These are phyloP conservation scores for Stichopus horrens DNA, from an alignment of 53 echinoderm and acorn worm genomes.

Conservation along the genomic window DNA sequence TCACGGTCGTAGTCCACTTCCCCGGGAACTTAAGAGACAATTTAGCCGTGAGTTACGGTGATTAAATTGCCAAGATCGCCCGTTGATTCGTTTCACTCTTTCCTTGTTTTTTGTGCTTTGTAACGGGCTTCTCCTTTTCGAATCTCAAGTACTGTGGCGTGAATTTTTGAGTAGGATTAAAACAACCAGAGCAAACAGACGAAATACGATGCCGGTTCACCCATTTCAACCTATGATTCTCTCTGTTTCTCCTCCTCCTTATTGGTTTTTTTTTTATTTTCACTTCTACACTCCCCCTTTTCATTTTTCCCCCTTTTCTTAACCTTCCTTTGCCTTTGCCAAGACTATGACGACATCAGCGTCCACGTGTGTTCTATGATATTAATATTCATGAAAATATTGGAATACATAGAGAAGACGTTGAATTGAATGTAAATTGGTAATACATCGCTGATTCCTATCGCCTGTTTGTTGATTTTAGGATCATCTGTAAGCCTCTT, in stretches of 20 bases:
- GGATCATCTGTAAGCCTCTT: background rate
- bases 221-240: slow-evolving; percentile 12
- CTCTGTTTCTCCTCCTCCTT: background rate
- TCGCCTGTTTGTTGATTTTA: slow-evolving; percentile 26
- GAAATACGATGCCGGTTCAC: slow-evolving; percentile 43
- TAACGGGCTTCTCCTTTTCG: slow-evolving; percentile 3
- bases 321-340: background rate
- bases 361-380: slow-evolving; percentile 38
- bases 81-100: slow-evolving; percentile 28
- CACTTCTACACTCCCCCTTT: background rate
- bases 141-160: slow-evolving; percentile 41
- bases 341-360: background rate
- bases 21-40: slow-evolving; percentile 46
- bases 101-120: background rate
- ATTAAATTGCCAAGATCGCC: slow-evolving; percentile 46
- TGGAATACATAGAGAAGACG: background rate
- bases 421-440: background rate
- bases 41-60: slow-evolving; percentile 49
- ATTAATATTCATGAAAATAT: slow-evolving; percentile 38
- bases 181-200: slow-evolving; percentile 39
- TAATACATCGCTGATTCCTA: slow-evolving; percentile 1
- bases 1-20: slow-evolving; percentile 44
- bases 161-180: slow-evolving; percentile 47
- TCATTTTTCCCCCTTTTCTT: background rate
- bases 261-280: background rate